Conservation (phyloP, 1,140 invertebrate genomes). For the Chlorops oryzae region DNA sequence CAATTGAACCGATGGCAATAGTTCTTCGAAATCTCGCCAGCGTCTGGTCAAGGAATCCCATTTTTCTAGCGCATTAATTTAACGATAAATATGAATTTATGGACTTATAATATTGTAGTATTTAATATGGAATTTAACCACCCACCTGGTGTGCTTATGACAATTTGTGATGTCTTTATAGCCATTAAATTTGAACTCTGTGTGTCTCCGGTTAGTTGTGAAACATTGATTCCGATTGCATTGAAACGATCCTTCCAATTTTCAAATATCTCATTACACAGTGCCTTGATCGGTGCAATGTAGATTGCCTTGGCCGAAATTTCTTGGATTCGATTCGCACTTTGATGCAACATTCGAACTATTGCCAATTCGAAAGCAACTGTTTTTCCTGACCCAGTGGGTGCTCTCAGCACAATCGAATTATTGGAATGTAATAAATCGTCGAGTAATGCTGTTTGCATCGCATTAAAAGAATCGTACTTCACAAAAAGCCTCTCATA, state of each 20-base stretch:
- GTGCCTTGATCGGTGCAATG: slow-evolving; percentile 74
- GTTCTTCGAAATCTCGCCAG: slow-evolving; percentile 59
- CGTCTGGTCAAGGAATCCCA: slow-evolving; percentile 73
- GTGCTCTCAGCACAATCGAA: slow-evolving; percentile 67
- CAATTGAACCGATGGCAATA: slow-evolving; percentile 61
- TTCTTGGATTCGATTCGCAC: slow-evolving; percentile 23
- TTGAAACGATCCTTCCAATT: slow-evolving; percentile 71
- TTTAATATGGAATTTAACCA: too few species aligned
- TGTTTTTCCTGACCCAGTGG: slow-evolving; percentile 78
- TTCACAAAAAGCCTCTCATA: slow-evolving; percentile 55
- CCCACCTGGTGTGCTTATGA: slow-evolving; percentile 77
- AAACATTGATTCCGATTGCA: slow-evolving; percentile 56
- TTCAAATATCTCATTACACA: slow-evolving; percentile 63
- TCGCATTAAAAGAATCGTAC: slow-evolving; percentile 63
- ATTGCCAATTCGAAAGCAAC: slow-evolving; percentile 75
- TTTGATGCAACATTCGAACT: slow-evolving; percentile 54
- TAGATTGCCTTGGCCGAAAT: slow-evolving; percentile 61
- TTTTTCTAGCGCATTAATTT: too few species aligned
- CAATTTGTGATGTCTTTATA: slow-evolving; percentile 53
- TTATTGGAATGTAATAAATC: slow-evolving; percentile 60
- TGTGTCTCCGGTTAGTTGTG: slow-evolving; percentile 71
- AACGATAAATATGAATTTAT: too few species aligned
- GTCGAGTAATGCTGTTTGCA: slow-evolving; percentile 66
- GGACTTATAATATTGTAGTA: too few species aligned
- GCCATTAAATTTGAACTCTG: slow-evolving; percentile 57